These are phyloP conservation scores for Camponotus fellah DNA, from an alignment of 2,888 invertebrate genomes.

Conservation along the genomic window DNA sequence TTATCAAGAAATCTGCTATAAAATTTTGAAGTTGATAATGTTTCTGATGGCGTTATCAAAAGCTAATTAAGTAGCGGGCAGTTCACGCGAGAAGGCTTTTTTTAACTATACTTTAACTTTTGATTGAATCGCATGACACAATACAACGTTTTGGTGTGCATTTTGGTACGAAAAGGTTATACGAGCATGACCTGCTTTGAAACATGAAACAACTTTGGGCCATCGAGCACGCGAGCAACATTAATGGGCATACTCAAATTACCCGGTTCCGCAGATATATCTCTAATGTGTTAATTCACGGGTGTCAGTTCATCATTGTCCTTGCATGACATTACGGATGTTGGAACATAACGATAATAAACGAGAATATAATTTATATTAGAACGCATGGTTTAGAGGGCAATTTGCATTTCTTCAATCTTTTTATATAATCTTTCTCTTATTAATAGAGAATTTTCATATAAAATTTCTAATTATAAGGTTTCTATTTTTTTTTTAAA, in stretches of 20 bases:
- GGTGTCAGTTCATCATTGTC: constrained; percentile 57
- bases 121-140: constrained; percentile 48
- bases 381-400: not conserved
- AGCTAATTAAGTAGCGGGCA: constrained; percentile 13
- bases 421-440: not conserved
- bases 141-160: constrained; percentile 21
- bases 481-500: not conserved
- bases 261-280: constrained; percentile 49
- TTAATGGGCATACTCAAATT: constrained; percentile 62
- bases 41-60: not conserved
- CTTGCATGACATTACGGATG: constrained; percentile 26
- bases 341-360: constrained; percentile 12
- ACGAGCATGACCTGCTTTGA: constrained; percentile 57
- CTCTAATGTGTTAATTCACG: constrained; percentile 64
- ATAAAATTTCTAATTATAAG: not conserved
- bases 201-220: constrained; percentile 52
- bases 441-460: not conserved
- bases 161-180: constrained; percentile 46
- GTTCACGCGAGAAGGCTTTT: constrained; percentile 28
- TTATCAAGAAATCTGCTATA: not conserved
- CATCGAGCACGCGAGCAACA: constrained; percentile 64
- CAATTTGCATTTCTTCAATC: constrained; percentile 4
- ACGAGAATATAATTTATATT: constrained; percentile 32
- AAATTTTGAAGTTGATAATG: constrained; percentile 1
- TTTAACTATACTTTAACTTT: constrained; percentile 29